Evolutionary conservation across 2,797 vertebrate species (phyloP).

Genomic region (Cirrhinus mrigala): DNA sequence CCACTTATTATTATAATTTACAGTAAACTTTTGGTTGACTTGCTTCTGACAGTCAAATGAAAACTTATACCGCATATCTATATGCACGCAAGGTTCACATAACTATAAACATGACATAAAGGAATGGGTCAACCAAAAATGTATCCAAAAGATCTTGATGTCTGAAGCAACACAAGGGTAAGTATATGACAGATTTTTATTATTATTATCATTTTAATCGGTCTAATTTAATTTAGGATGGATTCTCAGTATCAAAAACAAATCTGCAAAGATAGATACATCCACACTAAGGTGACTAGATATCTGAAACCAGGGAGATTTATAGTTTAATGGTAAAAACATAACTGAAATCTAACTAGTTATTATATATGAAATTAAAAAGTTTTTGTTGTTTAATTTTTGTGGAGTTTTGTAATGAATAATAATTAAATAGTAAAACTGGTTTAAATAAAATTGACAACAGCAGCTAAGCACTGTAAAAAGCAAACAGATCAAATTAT

Average conservation of each 20-base stretch:
- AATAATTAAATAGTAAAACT: too few species aligned
- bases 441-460: too few species aligned
- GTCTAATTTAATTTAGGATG: not conserved
- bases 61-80: not conserved
- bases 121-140: not conserved
- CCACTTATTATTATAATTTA: conserved; percentile 29
- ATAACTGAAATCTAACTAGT: too few species aligned
- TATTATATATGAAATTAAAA: too few species aligned
- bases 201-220: not conserved
- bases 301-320: not conserved
- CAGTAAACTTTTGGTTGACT: conserved; percentile 25
- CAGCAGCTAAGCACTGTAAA: too few species aligned
- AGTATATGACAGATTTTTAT: not conserved
- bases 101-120: not conserved
- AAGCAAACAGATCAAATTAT: too few species aligned
- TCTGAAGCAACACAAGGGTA: not conserved
- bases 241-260: not conserved
- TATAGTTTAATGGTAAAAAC: not conserved
- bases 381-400: too few species aligned
- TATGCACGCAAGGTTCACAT: not conserved
- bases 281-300: not conserved
- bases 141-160: not conserved
- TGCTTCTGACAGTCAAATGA: not conserved
- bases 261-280: too few species aligned
- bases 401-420: too few species aligned